Percentiles rank a stretch among this genome's conserved stretches.
phyloP scores from a whole-genome alignment of 2,797 vertebrate species.

The Platyrinchus mystaceus region DNA sequence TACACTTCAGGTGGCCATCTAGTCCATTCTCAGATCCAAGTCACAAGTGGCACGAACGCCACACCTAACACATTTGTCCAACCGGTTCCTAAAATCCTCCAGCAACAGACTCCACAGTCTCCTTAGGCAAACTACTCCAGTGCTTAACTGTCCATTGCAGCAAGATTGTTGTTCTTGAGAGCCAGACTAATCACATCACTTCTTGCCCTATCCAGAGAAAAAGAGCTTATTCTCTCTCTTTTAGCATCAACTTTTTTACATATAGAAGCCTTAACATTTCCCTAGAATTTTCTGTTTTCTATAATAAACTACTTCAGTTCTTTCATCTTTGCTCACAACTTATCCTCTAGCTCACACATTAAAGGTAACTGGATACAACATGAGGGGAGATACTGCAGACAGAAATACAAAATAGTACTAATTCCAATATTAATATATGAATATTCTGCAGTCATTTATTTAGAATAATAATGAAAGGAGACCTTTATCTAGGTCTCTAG shows the following conservation, averaged over 20 bases:
- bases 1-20: neutral
- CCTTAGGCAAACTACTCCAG: neutral
- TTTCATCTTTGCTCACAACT: neutral
- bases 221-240: neutral
- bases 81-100: neutral
- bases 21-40: neutral
- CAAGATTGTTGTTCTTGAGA: neutral
- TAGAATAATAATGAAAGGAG: neutral
- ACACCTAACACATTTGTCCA: neutral
- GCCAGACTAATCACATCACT: neutral
- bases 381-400: neutral
- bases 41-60: neutral
- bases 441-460: neutral
- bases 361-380: neutral
- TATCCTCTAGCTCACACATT: neutral
- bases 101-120: neutral
- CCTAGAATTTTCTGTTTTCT: neutral
- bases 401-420: neutral
- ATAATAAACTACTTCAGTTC: neutral
- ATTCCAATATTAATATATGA: neutral
- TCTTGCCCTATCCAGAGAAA: neutral
- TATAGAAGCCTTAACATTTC: neutral
- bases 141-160: neutral
- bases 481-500: neutral
- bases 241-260: neutral